Conservation (phyloP, 1,140 invertebrate species). For the Temnothorax nylanderi region DNA sequence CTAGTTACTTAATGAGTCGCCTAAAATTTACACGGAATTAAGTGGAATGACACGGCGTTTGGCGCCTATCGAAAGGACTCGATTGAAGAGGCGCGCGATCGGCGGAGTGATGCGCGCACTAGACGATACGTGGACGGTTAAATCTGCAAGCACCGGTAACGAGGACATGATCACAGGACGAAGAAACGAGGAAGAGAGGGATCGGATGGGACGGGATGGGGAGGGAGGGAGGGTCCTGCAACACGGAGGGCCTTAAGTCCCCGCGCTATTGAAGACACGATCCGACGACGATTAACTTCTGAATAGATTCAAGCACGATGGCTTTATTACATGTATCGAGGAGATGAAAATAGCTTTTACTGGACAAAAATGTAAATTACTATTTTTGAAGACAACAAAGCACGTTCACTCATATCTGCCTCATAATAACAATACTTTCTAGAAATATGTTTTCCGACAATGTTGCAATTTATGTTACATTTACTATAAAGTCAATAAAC, state of each 20-base stretch:
- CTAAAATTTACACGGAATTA: constrained; percentile 63
- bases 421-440: not conserved
- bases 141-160: constrained; percentile 55
- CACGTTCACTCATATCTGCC: not conserved
- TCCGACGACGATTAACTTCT: constrained; percentile 49
- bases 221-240: not conserved
- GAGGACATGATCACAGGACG: constrained; percentile 38
- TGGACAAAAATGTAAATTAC: not conserved
- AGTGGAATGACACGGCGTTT: constrained; percentile 58
- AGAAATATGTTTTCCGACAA: not conserved
- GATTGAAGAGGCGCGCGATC: constrained; percentile 58
- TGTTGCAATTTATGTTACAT: not conserved
- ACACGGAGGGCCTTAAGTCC: constrained; percentile 31
- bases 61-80: constrained; percentile 52
- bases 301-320: constrained; percentile 17
- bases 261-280: constrained; percentile 30
- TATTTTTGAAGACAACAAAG: not conserved
- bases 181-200: constrained; percentile 11
- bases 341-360: constrained; percentile 1
- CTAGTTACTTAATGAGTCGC: constrained; percentile 62
- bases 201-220: not conserved
- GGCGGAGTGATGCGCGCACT: constrained; percentile 37
- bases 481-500: not conserved
- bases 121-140: constrained; percentile 41
- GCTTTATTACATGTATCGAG: not conserved